Evolutionary conservation across 2,888 invertebrate genomes (phyloP).

Genomic region (Cactoblastis cactorum): DNA sequence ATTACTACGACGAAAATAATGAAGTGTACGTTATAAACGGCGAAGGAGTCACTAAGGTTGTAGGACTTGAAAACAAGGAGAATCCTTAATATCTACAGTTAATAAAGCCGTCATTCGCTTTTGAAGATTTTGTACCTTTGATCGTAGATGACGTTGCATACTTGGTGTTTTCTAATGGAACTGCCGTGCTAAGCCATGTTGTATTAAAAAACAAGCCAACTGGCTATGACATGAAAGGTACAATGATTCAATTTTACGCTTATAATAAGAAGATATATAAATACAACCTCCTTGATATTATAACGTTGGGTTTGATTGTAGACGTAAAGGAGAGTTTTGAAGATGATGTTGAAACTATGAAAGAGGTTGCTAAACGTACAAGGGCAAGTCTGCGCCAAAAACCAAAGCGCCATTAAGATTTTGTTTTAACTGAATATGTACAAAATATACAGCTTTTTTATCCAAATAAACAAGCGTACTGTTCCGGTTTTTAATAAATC

Average conservation of each 20-base stretch:
- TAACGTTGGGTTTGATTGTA: constrained; percentile 26
- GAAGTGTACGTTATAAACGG: no score
- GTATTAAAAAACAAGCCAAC: no score
- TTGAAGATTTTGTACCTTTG: constrained; percentile 38
- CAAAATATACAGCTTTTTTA: no score
- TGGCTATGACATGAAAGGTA: constrained; percentile 46
- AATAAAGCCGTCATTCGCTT: constrained; percentile 43
- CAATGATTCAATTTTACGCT: constrained; percentile 47
- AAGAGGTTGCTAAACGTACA: constrained; percentile 36
- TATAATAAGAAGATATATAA: constrained; percentile 57
- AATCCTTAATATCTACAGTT: constrained; percentile 33
- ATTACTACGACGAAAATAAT: constrained; percentile 43
- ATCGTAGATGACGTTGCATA: constrained; percentile 40
- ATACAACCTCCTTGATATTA: constrained; percentile 39
- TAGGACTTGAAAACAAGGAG: constrained; percentile 46
- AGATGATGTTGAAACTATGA: constrained; percentile 33
- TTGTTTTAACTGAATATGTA: neutral
- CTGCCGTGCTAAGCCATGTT: constrained; percentile 31
- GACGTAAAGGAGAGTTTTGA: constrained; percentile 34
- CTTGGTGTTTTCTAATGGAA: constrained; percentile 40
- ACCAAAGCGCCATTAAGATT: neutral
- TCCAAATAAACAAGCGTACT: no score
- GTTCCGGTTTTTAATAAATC: no score
- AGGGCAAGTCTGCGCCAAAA: constrained; percentile 25
- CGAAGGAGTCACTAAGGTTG: constrained; percentile 38